Evolutionary conservation across 2,888 invertebrate genomes (phyloP), one percentile per base, ranked within the genome.

Genomic region (Cryptosula pallasiana): DNA sequence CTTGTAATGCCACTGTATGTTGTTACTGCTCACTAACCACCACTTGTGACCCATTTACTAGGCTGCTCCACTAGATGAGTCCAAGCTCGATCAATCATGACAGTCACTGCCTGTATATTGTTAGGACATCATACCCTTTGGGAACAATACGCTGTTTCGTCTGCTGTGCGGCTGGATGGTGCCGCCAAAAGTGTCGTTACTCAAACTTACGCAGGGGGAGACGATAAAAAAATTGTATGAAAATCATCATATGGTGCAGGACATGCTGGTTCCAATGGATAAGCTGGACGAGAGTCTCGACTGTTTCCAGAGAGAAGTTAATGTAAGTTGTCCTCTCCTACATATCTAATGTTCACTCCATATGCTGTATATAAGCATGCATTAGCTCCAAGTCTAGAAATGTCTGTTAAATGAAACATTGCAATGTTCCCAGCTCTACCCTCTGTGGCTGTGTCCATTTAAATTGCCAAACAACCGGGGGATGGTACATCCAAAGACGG

Each of bases 391-490:
- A n/a, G n/a, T n/a, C n/a, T n/a, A n/a, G n/a, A n/a, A n/a, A n/a
- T n/a, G n/a, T n/a, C n/a, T n/a, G n/a, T n/a, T n/a, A n/a, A n/a
- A n/a, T n/a, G n/a, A n/a, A n/a, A n/a, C n/a, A n/a, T n/a, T n/a
- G n/a, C n/a, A n/a, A n/a, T n/a, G n/a, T n/a, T 80, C 82, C 0
- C 81, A 91, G 90, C 88, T 92, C 36, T 93, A 92, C 79, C 93
- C 93, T 0, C 84, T 93, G 1, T 93, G 93, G 92, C 80, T 93
- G 75, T 93, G 93, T 79, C 92, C 93, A 0, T 92, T 92, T 84
- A 89, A 87, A 78, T 84, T 93, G 74, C 89, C 88, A 71, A 86
- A 88, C 75, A 77, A 89, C 74, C 91, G 91, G 0, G 93, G 93
- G 0, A 89, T 92, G 86, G 85, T 93, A 72, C 89, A 89, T 79